Evolutionary conservation across 2,888 invertebrate genomes (phyloP).

Genomic region (Ophion ventricosus): DNA sequence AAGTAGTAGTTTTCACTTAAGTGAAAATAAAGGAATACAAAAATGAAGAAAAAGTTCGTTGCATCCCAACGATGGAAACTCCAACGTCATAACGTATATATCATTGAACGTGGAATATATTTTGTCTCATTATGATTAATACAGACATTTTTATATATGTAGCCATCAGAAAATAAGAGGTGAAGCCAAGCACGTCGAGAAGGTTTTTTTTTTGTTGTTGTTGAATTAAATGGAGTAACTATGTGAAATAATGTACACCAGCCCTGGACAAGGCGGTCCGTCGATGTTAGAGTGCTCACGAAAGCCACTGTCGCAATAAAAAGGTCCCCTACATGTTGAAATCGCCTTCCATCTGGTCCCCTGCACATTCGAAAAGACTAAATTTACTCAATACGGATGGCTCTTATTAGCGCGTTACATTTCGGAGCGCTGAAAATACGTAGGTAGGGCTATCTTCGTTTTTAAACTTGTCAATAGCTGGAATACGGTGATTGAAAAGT

Average conservation of each 20-base stretch:
- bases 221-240: background rate
- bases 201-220: background rate
- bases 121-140: too few species aligned
- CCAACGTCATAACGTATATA: too few species aligned
- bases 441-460: background rate
- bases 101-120: too few species aligned
- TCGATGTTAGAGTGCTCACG: background rate
- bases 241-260: background rate
- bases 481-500: background rate
- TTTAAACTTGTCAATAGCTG: background rate
- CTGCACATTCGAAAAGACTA: background rate
- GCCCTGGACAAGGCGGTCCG: background rate
- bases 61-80: too few species aligned
- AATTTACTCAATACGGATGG: background rate
- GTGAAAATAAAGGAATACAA: too few species aligned
- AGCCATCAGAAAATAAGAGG: background rate
- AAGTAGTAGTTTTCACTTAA: too few species aligned
- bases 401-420: background rate
- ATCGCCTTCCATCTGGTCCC: background rate
- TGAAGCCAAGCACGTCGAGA: background rate
- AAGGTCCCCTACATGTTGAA: slow-evolving; percentile 1
- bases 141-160: too few species aligned
- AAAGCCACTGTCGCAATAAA: background rate
- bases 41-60: too few species aligned
- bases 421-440: background rate